Evolutionary conservation across 2,888 invertebrate species (phyloP), one percentile per base, ranked within the genome.

Genomic region (Idaea straminata): DNA sequence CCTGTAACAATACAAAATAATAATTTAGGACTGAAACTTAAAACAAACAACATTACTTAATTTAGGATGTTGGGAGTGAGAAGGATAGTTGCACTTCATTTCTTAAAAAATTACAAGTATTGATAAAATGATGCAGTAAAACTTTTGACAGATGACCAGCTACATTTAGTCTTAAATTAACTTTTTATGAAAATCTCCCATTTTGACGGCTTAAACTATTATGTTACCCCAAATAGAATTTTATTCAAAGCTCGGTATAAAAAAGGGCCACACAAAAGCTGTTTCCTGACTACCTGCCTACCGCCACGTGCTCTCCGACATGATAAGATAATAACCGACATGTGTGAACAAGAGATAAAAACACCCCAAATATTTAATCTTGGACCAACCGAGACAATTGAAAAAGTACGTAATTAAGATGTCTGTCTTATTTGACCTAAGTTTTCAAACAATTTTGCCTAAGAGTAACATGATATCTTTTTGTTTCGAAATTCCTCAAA

Each of bases 1-100:
- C 79, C 92, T 92, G 91, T 67, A 92, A 92, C 89, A 92, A 92
- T 75, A 65, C 70, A 77, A 79, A 74, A 66, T 62, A 61, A 47
- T 47, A 47, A 36, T 76, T 76, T 64, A 58, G 69, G 72, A 70
- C 72, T 25, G 25, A 77, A 74, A 77, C 69, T 72, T 65, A 69
- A 65, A 68, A 58, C 62, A 62, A 60, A 62, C 63, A 62, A 61
- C 62, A 64, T 58, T 64, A 35, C 36, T 25, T 38, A 38, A 47
- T 59, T 15, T 0, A 35, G 61, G 25, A 60, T 38, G 61, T 57
- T n/a, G n/a, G n/a, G n/a, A n/a, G n/a, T n/a, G n/a, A n/a, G n/a
- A n/a, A n/a, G n/a, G n/a, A n/a, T n/a, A n/a, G n/a, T n/a, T n/a
- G n/a, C n/a, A n/a, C n/a, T n/a, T n/a, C n/a, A n/a, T n/a, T n/a